phyloP scores from a whole-genome alignment of 53 echinoderm and acorn worm genomes.

The Stichopus horrens region DNA sequence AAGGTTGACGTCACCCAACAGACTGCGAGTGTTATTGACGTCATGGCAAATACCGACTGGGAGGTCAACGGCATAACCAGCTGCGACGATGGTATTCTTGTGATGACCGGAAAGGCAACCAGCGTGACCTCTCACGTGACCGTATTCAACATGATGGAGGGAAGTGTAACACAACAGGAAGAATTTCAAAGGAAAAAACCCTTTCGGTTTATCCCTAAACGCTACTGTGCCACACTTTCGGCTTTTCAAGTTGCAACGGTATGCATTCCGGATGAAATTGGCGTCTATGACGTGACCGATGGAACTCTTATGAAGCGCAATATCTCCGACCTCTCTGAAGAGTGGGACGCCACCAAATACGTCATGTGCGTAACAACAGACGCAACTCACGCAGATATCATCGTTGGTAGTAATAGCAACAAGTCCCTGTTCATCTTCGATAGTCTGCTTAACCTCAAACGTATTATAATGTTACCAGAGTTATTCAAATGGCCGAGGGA shows the following conservation, averaged over 20 bases:
- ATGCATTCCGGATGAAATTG: not conserved
- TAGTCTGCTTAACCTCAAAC: not conserved
- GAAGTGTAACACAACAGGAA: not conserved
- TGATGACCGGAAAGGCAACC: not conserved
- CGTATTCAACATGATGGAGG: not conserved
- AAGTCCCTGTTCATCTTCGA: not conserved
- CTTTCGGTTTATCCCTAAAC: not conserved
- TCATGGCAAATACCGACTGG: not conserved
- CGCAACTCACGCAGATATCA: not conserved
- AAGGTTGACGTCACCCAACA: not conserved
- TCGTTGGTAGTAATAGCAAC: not conserved
- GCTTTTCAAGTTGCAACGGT: not conserved
- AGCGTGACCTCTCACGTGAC: not conserved
- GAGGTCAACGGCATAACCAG: not conserved
- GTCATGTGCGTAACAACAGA: not conserved
- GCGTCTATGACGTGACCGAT: not conserved
- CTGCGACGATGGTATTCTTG: not conserved
- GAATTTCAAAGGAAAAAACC: not conserved
- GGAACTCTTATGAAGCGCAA: not conserved
- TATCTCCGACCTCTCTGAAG: not conserved
- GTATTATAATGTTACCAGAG: not conserved
- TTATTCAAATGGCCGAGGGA: not conserved
- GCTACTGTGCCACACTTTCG: not conserved
- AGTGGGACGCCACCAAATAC: not conserved
- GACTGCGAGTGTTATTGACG: not conserved